A percentile compares a stretch with the other conserved stretches of the same genome.
Conservation (phyloP, 2,888 invertebrate genomes). For the Plebejus anna region DNA sequence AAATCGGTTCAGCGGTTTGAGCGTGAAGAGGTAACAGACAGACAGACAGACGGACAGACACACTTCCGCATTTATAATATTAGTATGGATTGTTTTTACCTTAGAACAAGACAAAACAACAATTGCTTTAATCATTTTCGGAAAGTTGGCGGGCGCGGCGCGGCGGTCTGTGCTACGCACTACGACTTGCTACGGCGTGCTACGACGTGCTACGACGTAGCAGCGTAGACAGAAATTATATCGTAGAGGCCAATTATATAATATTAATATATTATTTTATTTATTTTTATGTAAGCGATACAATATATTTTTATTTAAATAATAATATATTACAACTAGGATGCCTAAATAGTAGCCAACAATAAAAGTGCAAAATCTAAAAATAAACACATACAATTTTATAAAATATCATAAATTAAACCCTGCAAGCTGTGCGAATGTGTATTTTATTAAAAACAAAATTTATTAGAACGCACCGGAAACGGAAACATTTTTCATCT, state of each 20-base stretch:
- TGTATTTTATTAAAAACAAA: conserved; percentile 19
- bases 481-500: conserved; percentile 32
- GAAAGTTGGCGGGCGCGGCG: neutral
- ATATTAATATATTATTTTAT: too few species aligned
- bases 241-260: neutral
- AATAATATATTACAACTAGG: neutral
- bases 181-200: neutral
- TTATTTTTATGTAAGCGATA: neutral
- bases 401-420: conserved; percentile 17
- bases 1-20: too few species aligned
- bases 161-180: neutral
- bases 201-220: neutral
- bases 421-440: conserved; percentile 1
- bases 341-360: neutral
- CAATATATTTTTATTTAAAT: neutral
- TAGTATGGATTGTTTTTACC: too few species aligned
- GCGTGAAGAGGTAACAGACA: too few species aligned
- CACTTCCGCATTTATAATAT: too few species aligned
- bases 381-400: neutral
- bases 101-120: too few species aligned
- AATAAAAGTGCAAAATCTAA: neutral
- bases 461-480: conserved; percentile 23
- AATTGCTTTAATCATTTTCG: neutral
- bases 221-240: neutral
- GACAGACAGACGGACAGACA: too few species aligned